Conservation (phyloP, 2,888 invertebrate species). For the Tethea ocularis region DNA sequence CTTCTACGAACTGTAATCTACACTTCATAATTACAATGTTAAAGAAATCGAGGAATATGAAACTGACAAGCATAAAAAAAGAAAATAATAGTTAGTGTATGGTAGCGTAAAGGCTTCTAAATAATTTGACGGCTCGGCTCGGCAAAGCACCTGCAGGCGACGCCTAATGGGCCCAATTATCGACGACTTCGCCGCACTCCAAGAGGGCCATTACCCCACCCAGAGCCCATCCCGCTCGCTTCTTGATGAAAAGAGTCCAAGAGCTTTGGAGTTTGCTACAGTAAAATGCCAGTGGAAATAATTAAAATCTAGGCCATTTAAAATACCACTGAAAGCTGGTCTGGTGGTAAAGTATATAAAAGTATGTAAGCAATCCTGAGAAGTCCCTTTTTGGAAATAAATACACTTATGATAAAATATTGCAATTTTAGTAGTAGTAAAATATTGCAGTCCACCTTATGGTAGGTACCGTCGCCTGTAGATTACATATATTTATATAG, state of each 20-base stretch:
- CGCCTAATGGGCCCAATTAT: constrained; percentile 76
- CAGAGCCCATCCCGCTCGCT: constrained; percentile 34
- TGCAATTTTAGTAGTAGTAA: too few species aligned
- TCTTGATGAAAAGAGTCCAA: constrained; percentile 49
- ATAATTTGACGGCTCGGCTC: constrained; percentile 53
- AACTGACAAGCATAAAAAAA: neutral
- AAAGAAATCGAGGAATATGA: neutral
- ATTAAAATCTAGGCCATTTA: constrained; percentile 29
- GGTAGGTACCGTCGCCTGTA: too few species aligned
- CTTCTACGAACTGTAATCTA: neutral
- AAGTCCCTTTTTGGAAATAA: too few species aligned
- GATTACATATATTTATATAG: too few species aligned
- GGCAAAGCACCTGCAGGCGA: constrained; percentile 60
- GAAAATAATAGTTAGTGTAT: constrained; percentile 10
- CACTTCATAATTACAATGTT: neutral
- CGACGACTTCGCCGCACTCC: constrained; percentile 58
- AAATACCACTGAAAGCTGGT: constrained; percentile 12
- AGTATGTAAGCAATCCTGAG: neutral
- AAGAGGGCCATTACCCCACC: constrained; percentile 66
- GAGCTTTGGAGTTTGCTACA: constrained; percentile 22
- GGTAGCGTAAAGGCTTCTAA: constrained; percentile 44
- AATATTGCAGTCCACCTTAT: too few species aligned
- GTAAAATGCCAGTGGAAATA: constrained; percentile 31
- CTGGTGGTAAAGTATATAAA: neutral
- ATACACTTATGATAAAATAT: too few species aligned